Evolutionary conservation across 2,113 vertebrate species (phyloP).

Genomic region (Nibea coibor): DNA sequence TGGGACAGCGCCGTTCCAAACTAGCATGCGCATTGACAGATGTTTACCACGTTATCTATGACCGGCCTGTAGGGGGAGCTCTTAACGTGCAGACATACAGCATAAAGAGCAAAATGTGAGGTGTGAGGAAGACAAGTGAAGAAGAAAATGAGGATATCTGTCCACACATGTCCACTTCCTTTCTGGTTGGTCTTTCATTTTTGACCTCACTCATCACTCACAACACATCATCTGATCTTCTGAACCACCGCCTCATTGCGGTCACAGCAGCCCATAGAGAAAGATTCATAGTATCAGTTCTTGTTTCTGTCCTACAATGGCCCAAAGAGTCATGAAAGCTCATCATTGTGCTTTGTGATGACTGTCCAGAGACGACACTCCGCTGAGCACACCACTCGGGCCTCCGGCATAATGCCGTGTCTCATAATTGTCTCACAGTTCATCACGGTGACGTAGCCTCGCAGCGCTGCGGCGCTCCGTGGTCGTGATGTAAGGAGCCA

Average conservation of each 20-base stretch:
- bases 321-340: conserved; percentile 51
- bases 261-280: not conserved
- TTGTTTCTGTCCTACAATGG: conserved; percentile 32
- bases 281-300: conserved; percentile 14
- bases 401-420: conserved; percentile 31
- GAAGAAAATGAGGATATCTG: conserved; percentile 4
- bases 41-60: not conserved
- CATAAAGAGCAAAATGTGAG: not conserved
- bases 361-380: conserved; percentile 31
- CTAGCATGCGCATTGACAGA: not conserved
- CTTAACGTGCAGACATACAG: not conserved
- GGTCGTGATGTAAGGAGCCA: conserved; percentile 23
- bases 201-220: conserved; percentile 5
- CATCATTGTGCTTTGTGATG: conserved; percentile 56
- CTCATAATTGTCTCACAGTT: conserved; percentile 24
- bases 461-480: not conserved
- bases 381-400: conserved; percentile 8
- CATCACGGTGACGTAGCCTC: conserved; percentile 39
- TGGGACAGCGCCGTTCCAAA: not conserved
- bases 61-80: conserved; percentile 43
- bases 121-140: not conserved
- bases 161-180: conserved; percentile 3
- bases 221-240: conserved; percentile 15
- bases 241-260: not conserved
- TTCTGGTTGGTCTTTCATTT: not conserved